Evolutionary conservation across 1,140 invertebrate genomes (phyloP).

Genomic region (Megalopta genalis): DNA sequence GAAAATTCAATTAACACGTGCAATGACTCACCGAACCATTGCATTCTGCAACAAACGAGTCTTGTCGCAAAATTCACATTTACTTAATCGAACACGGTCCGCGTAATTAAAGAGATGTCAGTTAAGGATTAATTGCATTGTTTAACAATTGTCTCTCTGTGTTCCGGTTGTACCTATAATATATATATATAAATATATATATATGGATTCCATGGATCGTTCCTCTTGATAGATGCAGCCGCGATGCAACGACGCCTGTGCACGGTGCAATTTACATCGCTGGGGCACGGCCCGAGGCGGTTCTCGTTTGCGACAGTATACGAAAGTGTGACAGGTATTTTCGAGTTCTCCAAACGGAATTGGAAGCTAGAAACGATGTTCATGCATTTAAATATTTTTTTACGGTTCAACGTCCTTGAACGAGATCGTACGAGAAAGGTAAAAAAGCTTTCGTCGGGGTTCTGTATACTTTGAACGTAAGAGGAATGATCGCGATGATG

Average conservation of each 20-base stretch:
- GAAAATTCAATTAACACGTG: too few species aligned
- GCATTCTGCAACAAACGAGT: too few species aligned
- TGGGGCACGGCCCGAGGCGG: slow-evolving; percentile 23
- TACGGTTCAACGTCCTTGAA: slow-evolving; percentile 48
- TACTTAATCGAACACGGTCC: too few species aligned
- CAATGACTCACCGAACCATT: too few species aligned
- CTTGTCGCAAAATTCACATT: too few species aligned
- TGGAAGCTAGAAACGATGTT: slow-evolving; percentile 1
- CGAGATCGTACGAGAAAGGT: slow-evolving; percentile 3
- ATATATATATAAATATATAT: slow-evolving; percentile 48
- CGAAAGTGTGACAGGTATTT: slow-evolving; percentile 44
- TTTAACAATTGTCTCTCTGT: slow-evolving; percentile 64
- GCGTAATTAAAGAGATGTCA: neutral
- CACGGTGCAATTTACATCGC: slow-evolving; percentile 17
- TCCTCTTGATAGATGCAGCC: slow-evolving; percentile 56
- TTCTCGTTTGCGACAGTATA: slow-evolving; percentile 50
- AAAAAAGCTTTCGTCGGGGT: slow-evolving; percentile 21
- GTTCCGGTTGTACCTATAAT: slow-evolving; percentile 51
- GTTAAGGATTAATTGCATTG: slow-evolving; percentile 47
- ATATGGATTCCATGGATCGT: slow-evolving; percentile 55
- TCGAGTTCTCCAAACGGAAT: slow-evolving; percentile 13
- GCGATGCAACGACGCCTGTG: slow-evolving; percentile 30
- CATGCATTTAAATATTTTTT: slow-evolving; percentile 54
- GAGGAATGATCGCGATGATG: slow-evolving; percentile 19
- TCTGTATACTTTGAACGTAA: slow-evolving; percentile 9